These are phyloP conservation scores for Cantharis flavilabris DNA, from an alignment of 2,888 invertebrate genomes.

Conservation along the genomic window DNA sequence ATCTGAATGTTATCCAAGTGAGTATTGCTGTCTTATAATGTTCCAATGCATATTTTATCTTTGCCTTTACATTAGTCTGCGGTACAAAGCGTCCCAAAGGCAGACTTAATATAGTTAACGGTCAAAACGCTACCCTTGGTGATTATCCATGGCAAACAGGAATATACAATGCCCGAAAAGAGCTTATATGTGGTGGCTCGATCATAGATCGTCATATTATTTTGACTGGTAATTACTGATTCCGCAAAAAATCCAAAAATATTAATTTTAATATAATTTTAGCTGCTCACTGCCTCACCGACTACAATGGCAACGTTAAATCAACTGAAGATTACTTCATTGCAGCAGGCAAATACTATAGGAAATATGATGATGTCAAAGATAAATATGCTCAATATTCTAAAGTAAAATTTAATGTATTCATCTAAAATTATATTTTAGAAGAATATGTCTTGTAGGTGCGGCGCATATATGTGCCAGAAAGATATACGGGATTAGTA, in stretches of 20 bases:
- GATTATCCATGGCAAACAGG: background rate
- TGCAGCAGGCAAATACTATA: background rate
- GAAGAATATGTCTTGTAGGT: constrained; percentile 29
- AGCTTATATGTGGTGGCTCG: background rate
- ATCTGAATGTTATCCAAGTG: background rate
- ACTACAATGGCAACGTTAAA: background rate
- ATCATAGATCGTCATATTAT: background rate
- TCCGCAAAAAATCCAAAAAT: too few species aligned
- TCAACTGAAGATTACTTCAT: background rate
- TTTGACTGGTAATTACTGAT: background rate
- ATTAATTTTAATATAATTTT: background rate
- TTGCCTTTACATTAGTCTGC: background rate
- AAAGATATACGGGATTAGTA: constrained; percentile 35
- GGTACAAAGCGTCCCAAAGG: background rate
- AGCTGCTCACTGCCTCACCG: background rate
- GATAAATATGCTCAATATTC: background rate
- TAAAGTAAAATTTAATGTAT: background rate
- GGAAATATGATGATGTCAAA: background rate
- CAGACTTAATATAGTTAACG: background rate
- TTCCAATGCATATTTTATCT: background rate
- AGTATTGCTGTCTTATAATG: background rate
- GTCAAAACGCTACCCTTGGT: background rate
- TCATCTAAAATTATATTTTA: background rate
- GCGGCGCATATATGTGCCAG: constrained; percentile 32
- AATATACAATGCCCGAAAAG: background rate